Evolutionary conservation across 2,888 invertebrate species (phyloP).

Genomic region (Acrocyrtus sp.): DNA sequence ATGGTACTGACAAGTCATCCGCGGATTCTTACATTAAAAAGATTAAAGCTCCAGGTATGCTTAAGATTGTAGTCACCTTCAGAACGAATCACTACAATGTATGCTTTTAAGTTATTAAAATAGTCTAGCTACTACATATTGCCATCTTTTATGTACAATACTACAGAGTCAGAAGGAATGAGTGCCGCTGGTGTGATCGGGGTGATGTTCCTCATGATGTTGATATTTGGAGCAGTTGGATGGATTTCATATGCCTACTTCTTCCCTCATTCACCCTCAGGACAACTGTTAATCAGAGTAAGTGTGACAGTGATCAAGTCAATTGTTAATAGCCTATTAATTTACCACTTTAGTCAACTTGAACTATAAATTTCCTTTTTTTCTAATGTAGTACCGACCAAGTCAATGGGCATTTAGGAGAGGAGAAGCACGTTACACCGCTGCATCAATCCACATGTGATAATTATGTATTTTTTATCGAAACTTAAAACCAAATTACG

Average conservation of each 20-base stretch:
- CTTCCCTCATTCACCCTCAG: conserved; percentile 94
- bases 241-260: conserved; percentile 96
- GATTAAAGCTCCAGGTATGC: conserved; percentile 47
- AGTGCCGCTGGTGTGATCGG: conserved; percentile 74
- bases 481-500: background rate
- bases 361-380: conserved; percentile 3
- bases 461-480: conserved; percentile 34
- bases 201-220: conserved; percentile 76
- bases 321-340: no score
- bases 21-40: conserved; percentile 39
- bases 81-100: no score
- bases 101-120: no score
- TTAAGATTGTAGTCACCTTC: no score
- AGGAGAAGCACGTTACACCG: conserved; percentile 92
- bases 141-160: no score
- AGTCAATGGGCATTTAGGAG: conserved; percentile 92
- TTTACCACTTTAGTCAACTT: background rate
- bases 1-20: conserved; percentile 22
- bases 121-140: no score
- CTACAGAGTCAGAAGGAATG: conserved; percentile 64
- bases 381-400: conserved; percentile 86
- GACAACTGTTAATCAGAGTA: conserved; percentile 96
- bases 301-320: no score
- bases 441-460: conserved; percentile 95
- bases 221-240: conserved; percentile 75